Conservation (phyloP, 2,888 invertebrate genomes). For the Heteromyza rotundicornis region DNA sequence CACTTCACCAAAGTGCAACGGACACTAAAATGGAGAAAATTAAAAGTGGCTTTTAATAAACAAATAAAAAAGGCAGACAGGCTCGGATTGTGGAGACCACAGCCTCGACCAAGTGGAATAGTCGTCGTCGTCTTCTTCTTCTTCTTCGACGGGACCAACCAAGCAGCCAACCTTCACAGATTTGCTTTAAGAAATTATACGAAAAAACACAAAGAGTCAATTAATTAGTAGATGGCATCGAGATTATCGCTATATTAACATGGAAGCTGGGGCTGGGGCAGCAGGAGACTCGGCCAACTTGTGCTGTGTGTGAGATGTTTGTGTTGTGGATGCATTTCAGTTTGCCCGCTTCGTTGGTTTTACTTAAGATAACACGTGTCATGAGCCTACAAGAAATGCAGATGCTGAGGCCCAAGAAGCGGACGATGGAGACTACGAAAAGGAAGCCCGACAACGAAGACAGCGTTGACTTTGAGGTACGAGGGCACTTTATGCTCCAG, state of each 20-base stretch:
- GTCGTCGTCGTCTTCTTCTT: conserved; percentile 10
- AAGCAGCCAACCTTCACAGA: conserved; percentile 12
- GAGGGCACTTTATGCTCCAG: conserved; percentile 32
- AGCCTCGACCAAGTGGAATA: conserved; percentile 42
- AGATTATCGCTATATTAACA: conserved; percentile 60
- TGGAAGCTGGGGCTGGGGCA: conserved; percentile 27
- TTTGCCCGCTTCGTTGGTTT: conserved; percentile 39
- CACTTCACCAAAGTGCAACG: conserved; percentile 60
- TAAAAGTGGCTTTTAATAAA: conserved; percentile 59
- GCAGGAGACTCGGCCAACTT: conserved; percentile 27
- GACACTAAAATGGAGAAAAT: conserved; percentile 56
- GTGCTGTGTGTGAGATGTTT: conserved; percentile 10
- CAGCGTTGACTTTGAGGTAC: conserved; percentile 12
- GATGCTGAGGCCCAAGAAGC: neutral
- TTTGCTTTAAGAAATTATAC: too few relatives aligned
- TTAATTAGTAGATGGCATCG: conserved; percentile 62
- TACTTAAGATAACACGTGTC: conserved; percentile 55
- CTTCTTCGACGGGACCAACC: conserved; percentile 19
- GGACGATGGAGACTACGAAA: too few relatives aligned
- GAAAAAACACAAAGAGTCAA: conserved; percentile 61
- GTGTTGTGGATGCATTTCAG: conserved; percentile 23
- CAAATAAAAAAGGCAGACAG: conserved; percentile 6
- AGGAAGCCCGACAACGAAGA: too few relatives aligned
- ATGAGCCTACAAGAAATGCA: conserved; percentile 32
- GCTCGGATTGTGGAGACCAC: conserved; percentile 5